These are phyloP conservation scores for Tor tambroides DNA, from an alignment of 2,113 vertebrate species.

Conservation along the genomic window DNA sequence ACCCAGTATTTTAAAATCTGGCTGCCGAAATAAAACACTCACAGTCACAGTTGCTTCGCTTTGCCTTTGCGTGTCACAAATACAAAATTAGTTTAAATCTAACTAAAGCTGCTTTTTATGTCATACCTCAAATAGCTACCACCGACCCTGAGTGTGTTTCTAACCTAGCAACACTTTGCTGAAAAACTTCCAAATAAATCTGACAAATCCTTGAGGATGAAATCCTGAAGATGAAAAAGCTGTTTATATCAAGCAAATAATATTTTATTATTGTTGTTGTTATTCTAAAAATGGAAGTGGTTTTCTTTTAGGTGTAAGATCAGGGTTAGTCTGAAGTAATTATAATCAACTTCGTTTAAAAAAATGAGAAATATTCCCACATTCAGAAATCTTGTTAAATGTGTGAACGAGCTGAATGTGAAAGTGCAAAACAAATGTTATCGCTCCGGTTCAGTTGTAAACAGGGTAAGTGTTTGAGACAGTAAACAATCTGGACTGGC, in stretches of 20 bases:
- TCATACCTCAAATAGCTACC: background rate
- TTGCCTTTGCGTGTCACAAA: background rate
- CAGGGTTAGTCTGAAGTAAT: too few species aligned
- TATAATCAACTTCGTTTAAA: too few species aligned
- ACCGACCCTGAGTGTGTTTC: background rate
- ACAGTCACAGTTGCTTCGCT: background rate
- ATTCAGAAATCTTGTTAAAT: background rate
- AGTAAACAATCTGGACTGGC: conserved; percentile 15
- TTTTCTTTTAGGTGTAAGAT: too few species aligned
- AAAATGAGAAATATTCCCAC: too few species aligned
- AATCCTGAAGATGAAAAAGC: background rate
- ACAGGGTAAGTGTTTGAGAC: conserved; percentile 13
- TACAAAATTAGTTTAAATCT: background rate
- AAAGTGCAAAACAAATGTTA: conserved; percentile 13
- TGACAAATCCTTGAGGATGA: background rate
- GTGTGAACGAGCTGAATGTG: background rate
- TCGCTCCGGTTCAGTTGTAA: conserved; percentile 18
- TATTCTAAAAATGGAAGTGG: too few species aligned
- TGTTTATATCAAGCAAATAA: background rate
- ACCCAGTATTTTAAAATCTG: background rate
- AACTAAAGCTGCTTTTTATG: background rate
- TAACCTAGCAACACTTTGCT: too few species aligned
- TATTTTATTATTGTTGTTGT: background rate
- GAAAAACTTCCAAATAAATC: background rate
- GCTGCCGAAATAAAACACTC: background rate